Percentiles rank a stretch among this genome's conserved stretches.
Evolutionary conservation across 2,888 invertebrate species (phyloP).

Genomic region (Hedya salicella): DNA sequence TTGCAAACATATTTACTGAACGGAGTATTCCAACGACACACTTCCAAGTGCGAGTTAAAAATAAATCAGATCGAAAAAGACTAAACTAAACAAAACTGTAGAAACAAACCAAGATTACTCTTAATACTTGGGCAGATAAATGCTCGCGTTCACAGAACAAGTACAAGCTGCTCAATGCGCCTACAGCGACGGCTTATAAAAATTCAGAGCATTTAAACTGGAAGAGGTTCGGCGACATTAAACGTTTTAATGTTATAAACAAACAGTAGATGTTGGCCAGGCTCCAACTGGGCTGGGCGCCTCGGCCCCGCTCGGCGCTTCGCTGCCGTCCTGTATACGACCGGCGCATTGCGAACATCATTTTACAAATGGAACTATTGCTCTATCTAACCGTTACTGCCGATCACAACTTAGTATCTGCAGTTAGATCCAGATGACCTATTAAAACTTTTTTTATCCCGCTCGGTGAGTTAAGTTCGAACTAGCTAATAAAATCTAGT

Average conservation of each 20-base stretch:
- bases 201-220: conserved; percentile 51
- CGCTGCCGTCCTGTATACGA: conserved; percentile 50
- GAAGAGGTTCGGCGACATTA: conserved; percentile 59
- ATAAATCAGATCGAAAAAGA: conserved; percentile 24
- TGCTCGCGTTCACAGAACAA: conserved; percentile 31
- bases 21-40: conserved; percentile 4
- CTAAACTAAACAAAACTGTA: too few relatives aligned
- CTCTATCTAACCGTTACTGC: conserved; percentile 55
- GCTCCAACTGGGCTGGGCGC: conserved; percentile 72
- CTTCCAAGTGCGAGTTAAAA: conserved; percentile 22
- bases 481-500: conserved; percentile 42
- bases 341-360: conserved; percentile 52
- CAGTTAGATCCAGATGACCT: conserved; percentile 52
- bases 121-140: conserved; percentile 23
- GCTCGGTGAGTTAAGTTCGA: conserved; percentile 21
- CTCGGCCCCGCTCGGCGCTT: conserved; percentile 67
- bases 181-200: conserved; percentile 46
- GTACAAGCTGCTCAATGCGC: conserved; percentile 36
- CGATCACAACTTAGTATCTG: conserved; percentile 43
- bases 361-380: conserved; percentile 65
- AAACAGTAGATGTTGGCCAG: conserved; percentile 74
- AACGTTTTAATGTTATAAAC: conserved; percentile 78
- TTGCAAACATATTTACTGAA: not conserved
- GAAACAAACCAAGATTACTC: conserved; percentile 28
- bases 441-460: conserved; percentile 37